phyloP scores from a whole-genome alignment of 1,140 invertebrate species.

The Eriocheir sinensis region DNA sequence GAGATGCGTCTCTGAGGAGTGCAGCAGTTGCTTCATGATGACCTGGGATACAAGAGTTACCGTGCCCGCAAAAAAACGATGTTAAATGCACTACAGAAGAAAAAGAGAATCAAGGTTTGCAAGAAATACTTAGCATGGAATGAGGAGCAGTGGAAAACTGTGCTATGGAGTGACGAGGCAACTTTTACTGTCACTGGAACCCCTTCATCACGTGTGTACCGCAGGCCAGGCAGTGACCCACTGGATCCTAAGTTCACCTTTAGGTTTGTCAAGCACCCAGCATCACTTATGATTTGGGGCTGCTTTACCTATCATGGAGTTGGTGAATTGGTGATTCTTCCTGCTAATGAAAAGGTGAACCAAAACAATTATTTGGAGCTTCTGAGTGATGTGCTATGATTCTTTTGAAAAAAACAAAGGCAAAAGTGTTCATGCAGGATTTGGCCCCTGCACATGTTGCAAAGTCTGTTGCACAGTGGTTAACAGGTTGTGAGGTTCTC shows the following conservation, averaged over 20 bases:
- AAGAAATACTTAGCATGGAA: not conserved
- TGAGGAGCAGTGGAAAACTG: not conserved
- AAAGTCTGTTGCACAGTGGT: not conserved
- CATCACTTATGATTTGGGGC: constrained; percentile 30
- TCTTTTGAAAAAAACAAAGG: too few species aligned
- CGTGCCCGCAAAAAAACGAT: too few species aligned
- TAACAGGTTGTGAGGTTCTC: constrained; percentile 24
- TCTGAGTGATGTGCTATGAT: not conserved
- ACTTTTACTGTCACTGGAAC: not conserved
- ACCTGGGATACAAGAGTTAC: too few species aligned
- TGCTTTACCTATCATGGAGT: constrained; percentile 27
- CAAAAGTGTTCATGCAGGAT: too few species aligned
- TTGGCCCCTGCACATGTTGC: constrained; percentile 37
- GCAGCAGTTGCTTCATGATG: too few species aligned
- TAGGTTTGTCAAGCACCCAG: too few species aligned
- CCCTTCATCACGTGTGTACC: constrained; percentile 12
- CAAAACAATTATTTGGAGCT: constrained; percentile 34
- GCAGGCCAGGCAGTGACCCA: constrained; percentile 6
- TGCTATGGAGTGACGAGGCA: constrained; percentile 38
- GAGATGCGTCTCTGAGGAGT: too few species aligned
- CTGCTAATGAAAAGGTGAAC: constrained; percentile 37
- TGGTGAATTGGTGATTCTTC: constrained; percentile 43
- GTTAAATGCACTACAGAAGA: not conserved
- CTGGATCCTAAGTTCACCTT: constrained; percentile 17
- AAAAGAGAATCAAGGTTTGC: not conserved